Evolutionary conservation across 2,113 vertebrate genomes (phyloP).

Genomic region (Vimba vimba): DNA sequence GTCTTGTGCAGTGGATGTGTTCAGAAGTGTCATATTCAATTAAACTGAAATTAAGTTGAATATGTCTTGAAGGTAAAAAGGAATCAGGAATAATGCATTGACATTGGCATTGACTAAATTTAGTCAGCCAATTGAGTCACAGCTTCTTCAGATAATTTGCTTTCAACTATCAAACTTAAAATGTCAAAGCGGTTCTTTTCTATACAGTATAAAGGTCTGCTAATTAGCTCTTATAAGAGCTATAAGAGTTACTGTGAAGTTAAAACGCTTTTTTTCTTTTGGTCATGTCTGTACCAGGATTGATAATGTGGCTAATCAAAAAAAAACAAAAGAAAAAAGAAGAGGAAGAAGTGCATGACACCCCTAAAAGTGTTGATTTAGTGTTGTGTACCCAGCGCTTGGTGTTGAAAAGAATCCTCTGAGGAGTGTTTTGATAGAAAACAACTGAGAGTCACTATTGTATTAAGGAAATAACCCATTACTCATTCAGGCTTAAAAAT

Average conservation of each 20-base stretch:
- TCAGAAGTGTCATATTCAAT: neutral
- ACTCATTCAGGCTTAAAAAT: conserved; percentile 6
- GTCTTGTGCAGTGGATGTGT: neutral
- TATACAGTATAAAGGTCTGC: neutral
- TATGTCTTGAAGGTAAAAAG: neutral
- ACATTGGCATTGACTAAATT: neutral
- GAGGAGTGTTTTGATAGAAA: conserved; percentile 11
- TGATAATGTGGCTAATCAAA: neutral
- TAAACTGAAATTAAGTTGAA: neutral
- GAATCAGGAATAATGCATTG: neutral
- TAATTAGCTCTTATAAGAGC: too few species aligned
- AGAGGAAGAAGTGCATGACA: neutral
- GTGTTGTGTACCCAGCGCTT: neutral
- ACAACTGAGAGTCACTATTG: neutral
- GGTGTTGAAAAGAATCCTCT: neutral
- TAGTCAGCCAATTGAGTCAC: neutral
- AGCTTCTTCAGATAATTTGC: neutral
- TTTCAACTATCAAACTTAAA: neutral
- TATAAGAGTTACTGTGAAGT: too few species aligned
- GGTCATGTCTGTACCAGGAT: neutral
- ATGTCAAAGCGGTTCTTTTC: neutral
- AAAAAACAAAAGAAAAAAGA: too few species aligned
- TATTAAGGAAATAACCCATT: conserved; percentile 22
- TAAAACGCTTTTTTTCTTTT: neutral
- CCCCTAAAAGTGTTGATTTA: neutral